Percentiles rank a stretch among this genome's conserved stretches.
Conservation (phyloP, 2,888 invertebrate species). For the Fabriciana adippe region DNA sequence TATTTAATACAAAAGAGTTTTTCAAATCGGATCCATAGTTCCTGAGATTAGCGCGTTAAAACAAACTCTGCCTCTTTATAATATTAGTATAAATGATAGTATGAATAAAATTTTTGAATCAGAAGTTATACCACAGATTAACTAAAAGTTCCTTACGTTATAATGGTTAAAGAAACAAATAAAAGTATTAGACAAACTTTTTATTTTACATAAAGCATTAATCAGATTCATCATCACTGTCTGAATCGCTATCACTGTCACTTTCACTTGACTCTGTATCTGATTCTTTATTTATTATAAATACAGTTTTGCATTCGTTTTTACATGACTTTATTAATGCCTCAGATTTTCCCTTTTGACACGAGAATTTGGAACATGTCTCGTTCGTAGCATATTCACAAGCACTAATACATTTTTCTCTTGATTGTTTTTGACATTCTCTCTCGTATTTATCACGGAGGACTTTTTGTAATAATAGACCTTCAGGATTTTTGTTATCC, state of each 20-base stretch:
- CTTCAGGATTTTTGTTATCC: constrained; percentile 15
- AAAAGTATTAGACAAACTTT: too few species aligned
- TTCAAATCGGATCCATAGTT: too few species aligned
- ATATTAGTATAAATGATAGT: too few species aligned
- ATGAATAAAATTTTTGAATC: too few species aligned
- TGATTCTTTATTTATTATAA: constrained; percentile 24
- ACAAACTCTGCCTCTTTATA: too few species aligned
- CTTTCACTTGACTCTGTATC: constrained; percentile 25
- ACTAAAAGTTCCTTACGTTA: too few species aligned
- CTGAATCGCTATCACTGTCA: constrained; percentile 25
- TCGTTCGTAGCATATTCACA: constrained; percentile 43
- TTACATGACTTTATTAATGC: constrained; percentile 48
- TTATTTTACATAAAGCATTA: too few species aligned
- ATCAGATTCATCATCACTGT: constrained; percentile 18
- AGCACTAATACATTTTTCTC: constrained; percentile 49
- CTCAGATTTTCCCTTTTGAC: constrained; percentile 42
- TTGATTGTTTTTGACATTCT: constrained; percentile 51
- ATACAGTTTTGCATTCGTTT: constrained; percentile 48
- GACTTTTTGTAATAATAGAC: constrained; percentile 37
- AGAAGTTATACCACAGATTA: too few species aligned
- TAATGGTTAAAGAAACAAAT: too few species aligned
- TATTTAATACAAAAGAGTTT: too few species aligned
- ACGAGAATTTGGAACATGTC: constrained; percentile 46
- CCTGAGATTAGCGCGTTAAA: too few species aligned
- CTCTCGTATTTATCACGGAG: constrained; percentile 56